A percentile compares a stretch with the other conserved stretches of the same genome.
Conservation (phyloP, 30 jellyfish, hydroid and myxozoan species). For the Turritopsis dohrnii region DNA sequence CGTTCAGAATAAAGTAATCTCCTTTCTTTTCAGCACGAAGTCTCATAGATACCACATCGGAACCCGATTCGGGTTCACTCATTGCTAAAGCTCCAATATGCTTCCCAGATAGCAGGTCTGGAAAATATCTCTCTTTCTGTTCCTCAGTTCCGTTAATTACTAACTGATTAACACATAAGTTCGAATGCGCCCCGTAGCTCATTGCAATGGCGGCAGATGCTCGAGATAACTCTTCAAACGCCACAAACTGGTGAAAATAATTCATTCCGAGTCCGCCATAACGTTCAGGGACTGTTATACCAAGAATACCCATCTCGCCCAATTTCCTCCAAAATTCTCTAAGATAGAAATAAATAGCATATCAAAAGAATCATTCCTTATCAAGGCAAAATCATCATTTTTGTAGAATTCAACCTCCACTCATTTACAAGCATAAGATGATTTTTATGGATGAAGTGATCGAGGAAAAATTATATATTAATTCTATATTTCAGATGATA, state of each 20-base stretch:
- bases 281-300: constrained; percentile 82
- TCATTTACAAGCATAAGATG: too few relatives aligned
- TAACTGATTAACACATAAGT: constrained; percentile 81
- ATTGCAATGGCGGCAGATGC: constrained; percentile 69
- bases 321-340: constrained; percentile 88
- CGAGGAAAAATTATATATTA: too few relatives aligned
- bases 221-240: constrained; percentile 78
- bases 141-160: constrained; percentile 73
- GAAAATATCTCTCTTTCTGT: constrained; percentile 79
- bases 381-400: too few relatives aligned
- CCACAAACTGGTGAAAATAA: constrained; percentile 74
- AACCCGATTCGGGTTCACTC: constrained; percentile 94
- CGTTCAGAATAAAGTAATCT: constrained; percentile 76
- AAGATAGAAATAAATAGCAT: neutral
- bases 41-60: constrained; percentile 98
- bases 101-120: constrained; percentile 78
- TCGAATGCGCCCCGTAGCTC: constrained; percentile 98
- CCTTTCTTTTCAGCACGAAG: constrained; percentile 84
- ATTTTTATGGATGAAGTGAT: too few relatives aligned
- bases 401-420: too few relatives aligned
- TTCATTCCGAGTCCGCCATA: constrained; percentile 94
- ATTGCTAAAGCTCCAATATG: constrained; percentile 90
- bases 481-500: too few relatives aligned
- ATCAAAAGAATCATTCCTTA: too few relatives aligned
- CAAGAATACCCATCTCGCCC: constrained; percentile 88